Conservation (phyloP, 2,888 invertebrate genomes). For the Seladonia tumulorum region DNA sequence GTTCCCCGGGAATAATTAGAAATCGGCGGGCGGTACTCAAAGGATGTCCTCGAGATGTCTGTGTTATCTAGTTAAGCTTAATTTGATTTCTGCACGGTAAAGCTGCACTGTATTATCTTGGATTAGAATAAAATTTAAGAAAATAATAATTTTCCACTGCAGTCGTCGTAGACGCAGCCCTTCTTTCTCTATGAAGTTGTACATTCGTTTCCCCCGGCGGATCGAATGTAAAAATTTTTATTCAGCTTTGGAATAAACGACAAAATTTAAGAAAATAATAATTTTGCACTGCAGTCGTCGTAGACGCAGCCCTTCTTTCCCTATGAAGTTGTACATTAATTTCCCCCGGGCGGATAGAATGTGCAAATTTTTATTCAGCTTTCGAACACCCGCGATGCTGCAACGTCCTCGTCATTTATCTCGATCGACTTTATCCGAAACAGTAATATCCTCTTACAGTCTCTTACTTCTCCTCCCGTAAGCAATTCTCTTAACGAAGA, state of each 20-base stretch:
- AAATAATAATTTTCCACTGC: neutral
- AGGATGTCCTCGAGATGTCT: neutral
- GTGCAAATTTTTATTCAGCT: conserved; percentile 43
- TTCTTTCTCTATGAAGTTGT: neutral
- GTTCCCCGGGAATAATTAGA: neutral
- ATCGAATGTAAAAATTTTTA: conserved; percentile 33
- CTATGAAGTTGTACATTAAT: conserved; percentile 24
- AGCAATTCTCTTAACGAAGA: conserved; percentile 69
- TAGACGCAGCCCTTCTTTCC: neutral
- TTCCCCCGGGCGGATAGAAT: conserved; percentile 8
- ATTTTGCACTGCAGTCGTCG: neutral
- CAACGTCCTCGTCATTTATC: conserved; percentile 60
- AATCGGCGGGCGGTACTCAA: neutral
- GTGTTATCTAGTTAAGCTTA: neutral
- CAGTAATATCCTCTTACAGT: neutral
- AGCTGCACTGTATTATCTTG: neutral
- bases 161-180: neutral
- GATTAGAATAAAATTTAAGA: neutral
- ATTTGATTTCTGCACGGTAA: neutral
- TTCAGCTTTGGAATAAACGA: too few species aligned
- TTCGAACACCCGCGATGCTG: too few species aligned
- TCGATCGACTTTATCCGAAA: conserved; percentile 31
- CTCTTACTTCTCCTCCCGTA: conserved; percentile 49
- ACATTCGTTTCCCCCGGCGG: conserved; percentile 26
- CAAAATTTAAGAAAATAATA: neutral